phyloP scores from a whole-genome alignment of 2,113 vertebrate species.

The Eclectus roratus region DNA sequence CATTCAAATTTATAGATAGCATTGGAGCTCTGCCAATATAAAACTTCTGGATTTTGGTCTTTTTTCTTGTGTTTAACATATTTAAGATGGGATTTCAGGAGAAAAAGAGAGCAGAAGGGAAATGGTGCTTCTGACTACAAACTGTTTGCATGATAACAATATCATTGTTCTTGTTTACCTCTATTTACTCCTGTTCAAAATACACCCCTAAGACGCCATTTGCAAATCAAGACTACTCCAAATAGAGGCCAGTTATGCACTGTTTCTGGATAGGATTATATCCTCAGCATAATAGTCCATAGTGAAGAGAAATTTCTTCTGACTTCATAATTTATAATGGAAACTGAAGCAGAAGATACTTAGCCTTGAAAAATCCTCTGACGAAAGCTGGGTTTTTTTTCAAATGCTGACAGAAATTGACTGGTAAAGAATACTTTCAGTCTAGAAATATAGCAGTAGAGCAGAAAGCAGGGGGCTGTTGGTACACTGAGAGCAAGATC shows the following conservation, averaged over 20 bases:
- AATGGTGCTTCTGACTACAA: background rate
- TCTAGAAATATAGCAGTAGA: background rate
- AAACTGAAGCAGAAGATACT: slow-evolving; percentile 2
- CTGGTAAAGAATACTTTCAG: background rate
- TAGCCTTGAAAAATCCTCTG: background rate
- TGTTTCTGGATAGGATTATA: background rate
- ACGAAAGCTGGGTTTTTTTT: background rate
- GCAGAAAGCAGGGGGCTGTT: background rate
- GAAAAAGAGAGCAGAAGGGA: background rate
- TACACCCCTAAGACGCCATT: background rate
- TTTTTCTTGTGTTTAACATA: background rate
- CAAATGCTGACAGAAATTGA: background rate
- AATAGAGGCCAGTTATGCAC: background rate
- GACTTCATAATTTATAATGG: background rate
- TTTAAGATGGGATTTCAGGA: background rate
- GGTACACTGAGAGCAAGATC: background rate
- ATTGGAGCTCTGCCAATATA: background rate
- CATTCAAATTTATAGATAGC: background rate
- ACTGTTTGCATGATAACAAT: background rate
- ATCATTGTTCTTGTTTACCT: background rate
- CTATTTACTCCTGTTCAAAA: background rate
- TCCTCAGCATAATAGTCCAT: background rate
- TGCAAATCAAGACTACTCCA: background rate
- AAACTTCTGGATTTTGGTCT: background rate
- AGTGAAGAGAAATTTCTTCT: background rate